Conservation (phyloP, 2,888 invertebrate genomes). For the Orchesella flavescens region DNA sequence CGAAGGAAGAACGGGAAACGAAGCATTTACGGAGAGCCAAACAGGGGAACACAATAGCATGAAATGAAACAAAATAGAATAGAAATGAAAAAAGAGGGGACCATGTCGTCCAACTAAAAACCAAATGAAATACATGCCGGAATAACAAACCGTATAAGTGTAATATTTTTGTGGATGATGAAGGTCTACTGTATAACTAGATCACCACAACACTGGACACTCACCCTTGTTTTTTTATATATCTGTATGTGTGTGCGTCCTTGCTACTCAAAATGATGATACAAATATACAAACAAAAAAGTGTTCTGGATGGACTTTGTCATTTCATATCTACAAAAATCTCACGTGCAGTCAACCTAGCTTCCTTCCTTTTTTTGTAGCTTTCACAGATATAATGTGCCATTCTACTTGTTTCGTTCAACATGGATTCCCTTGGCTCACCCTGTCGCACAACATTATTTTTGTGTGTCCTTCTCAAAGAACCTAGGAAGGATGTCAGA, state of each 20-base stretch:
- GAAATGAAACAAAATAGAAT: conserved; percentile 17
- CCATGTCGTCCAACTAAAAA: background rate
- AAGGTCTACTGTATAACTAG: conserved; percentile 22
- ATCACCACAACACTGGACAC: background rate
- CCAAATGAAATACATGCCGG: conserved; percentile 1
- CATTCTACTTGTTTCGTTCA: background rate
- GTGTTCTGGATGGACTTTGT: conserved; percentile 40
- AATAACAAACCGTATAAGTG: conserved; percentile 53
- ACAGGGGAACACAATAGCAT: background rate
- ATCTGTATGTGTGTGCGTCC: no score
- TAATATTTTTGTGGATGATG: conserved; percentile 22
- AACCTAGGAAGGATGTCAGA: conserved; percentile 51
- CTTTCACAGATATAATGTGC: background rate
- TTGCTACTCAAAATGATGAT: background rate
- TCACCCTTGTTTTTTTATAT: background rate
- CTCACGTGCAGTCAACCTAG: conserved; percentile 47
- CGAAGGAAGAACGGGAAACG: background rate
- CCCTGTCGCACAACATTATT: background rate
- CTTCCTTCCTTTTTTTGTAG: conserved; percentile 41
- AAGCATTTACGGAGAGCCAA: background rate
- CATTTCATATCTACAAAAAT: conserved; percentile 48
- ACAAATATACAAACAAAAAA: background rate
- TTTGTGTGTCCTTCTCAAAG: background rate
- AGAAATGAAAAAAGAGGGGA: conserved; percentile 1
- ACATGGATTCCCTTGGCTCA: background rate